A percentile compares a stretch with the other conserved stretches of the same genome.
Evolutionary conservation across 2,797 vertebrate species (phyloP).

Genomic region (Leucoraja ocellata): DNA sequence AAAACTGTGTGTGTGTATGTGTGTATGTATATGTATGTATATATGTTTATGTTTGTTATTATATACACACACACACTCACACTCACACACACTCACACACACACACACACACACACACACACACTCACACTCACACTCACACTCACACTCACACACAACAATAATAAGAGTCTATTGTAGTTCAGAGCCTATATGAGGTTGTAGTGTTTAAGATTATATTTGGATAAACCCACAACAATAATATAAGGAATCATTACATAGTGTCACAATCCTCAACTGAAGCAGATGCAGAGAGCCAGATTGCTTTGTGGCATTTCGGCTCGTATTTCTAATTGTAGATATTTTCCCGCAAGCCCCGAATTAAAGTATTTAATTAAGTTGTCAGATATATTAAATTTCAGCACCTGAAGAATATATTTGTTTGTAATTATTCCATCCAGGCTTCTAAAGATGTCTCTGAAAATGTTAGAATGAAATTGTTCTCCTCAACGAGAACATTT

Average conservation of each 20-base stretch:
- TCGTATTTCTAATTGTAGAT: neutral
- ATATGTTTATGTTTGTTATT: too few species aligned
- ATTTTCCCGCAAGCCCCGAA: neutral
- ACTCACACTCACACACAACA: too few species aligned
- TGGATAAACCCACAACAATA: neutral
- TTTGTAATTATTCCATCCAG: neutral
- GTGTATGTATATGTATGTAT: too few species aligned
- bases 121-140: too few species aligned
- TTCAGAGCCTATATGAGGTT: too few species aligned
- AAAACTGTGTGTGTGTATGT: too few species aligned
- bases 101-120: too few species aligned
- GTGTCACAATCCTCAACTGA: neutral
- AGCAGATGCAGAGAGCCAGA: neutral
- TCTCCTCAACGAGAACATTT: neutral
- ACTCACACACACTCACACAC: too few species aligned
- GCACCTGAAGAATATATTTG: neutral
- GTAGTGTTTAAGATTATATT: neutral
- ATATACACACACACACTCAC: too few species aligned
- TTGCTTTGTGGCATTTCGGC: neutral
- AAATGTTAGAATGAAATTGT: neutral
- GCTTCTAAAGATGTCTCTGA: neutral
- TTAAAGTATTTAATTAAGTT: neutral
- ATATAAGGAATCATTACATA: neutral
- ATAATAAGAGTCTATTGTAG: too few species aligned
- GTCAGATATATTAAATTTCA: neutral